Base-by-base conservation (phyloP, 2,888 invertebrate genomes). In the Nebria brevicollis region DNA sequence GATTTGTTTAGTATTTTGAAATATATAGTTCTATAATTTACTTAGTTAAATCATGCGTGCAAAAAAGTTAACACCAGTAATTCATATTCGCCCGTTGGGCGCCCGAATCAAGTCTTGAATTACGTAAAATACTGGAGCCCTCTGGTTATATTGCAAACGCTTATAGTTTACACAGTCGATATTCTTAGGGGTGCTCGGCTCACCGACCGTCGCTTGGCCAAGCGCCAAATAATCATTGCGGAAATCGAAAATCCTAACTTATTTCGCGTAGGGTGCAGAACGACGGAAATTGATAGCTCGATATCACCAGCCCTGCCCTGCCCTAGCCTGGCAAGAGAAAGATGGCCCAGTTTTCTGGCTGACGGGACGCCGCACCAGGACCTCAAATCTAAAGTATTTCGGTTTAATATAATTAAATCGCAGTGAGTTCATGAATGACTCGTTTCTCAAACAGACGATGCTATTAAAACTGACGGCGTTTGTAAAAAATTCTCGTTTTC, bases 141-240 rank as follows among this genome's bases (percentile, higher is more conserved):
- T 34, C 34, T 74, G 66, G 54, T 8, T 79, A 75, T 75, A 75
- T 68, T 68, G 66, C 79, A 79, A 54, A 7, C 43, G 42, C 68
- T 79, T 79, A 68, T 79, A 79, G 85, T 54, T 94, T 92, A 82
- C 95, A 94, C 83, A 81, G 80, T 77, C 77, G 81, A 77, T 77
- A 81, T 81, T 72, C 54, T 76, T 74, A n/a, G 42, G 42, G 74
- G 79, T 54, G 54, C 13, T 54, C 7, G 13, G 54, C 54, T 54
- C 54, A 13, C 54, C 54, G 54, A 54, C 42, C 66, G 64, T 80
- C 84, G 84, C 85, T 86, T 87, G 87, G 87, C 86, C 83, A 82
- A 80, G 82, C 82, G 86, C 87, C 87, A 87, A 86, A 86, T 87
- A 87, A 87, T 86, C 87, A 86, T 86, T 85, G 85, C 86, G 86